A percentile compares a stretch with the other conserved stretches of the same genome.
phyloP scores from a whole-genome alignment of 2,797 vertebrate genomes.

The Holocentrus rufus region DNA sequence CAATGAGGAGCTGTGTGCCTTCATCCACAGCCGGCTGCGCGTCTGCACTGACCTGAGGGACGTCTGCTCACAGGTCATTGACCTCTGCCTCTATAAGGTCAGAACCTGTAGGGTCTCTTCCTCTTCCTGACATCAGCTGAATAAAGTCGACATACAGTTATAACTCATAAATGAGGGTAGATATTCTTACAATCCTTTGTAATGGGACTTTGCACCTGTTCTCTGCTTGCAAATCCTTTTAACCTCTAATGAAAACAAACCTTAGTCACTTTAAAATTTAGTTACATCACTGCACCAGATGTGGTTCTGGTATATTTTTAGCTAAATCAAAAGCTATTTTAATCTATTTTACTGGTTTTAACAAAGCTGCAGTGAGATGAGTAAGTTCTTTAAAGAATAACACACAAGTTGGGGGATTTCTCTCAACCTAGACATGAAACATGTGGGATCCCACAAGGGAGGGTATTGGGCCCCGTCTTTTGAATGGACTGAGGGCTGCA shows the following conservation, averaged over 20 bases:
- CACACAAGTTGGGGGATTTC: background rate
- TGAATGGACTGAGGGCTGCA: background rate
- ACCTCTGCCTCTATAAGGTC: constrained; percentile 89
- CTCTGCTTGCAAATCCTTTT: constrained; percentile 22
- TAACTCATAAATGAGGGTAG: background rate
- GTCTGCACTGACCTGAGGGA: constrained; percentile 84
- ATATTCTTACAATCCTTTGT: background rate
- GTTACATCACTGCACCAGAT: constrained; percentile 47
- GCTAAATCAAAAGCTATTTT: background rate
- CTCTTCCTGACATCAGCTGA: background rate
- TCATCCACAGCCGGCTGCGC: constrained; percentile 82
- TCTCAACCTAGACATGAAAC: background rate
- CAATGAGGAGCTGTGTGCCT: constrained; percentile 83
- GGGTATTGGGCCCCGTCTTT: background rate
- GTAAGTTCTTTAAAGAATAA: background rate
- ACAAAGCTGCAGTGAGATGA: background rate
- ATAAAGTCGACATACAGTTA: background rate
- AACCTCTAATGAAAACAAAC: constrained; percentile 27
- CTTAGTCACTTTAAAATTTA: constrained; percentile 30
- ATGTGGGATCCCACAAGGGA: background rate
- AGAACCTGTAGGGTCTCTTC: constrained; percentile 34
- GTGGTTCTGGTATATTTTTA: constrained; percentile 33
- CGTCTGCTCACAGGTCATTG: constrained; percentile 85
- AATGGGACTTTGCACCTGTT: background rate
- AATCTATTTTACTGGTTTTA: background rate